These are phyloP conservation scores for Sisor rabdophorus DNA, from an alignment of 2,113 vertebrate genomes.

Conservation along the genomic window DNA sequence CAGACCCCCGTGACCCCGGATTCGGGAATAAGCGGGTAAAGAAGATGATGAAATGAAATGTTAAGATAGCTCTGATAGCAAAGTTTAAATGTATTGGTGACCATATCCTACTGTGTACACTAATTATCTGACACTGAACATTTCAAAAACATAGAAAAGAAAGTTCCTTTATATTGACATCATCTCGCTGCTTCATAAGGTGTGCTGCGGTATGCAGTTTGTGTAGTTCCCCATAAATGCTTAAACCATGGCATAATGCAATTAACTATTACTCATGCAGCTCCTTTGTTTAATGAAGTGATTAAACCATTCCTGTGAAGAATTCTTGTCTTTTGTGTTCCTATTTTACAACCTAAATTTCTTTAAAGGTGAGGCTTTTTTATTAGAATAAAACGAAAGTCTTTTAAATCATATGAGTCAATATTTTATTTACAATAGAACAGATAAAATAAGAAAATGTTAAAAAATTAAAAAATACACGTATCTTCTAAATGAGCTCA, in stretches of 20 bases:
- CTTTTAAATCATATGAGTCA: too few species aligned
- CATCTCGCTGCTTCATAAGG: conserved; percentile 12
- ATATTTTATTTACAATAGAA: too few species aligned
- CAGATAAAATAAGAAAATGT: too few species aligned
- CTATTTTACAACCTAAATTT: too few species aligned
- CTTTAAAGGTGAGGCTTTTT: too few species aligned
- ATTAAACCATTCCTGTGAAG: background rate
- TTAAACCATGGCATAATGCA: conserved; percentile 10
- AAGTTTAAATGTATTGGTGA: conserved; percentile 25
- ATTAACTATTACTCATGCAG: conserved; percentile 10
- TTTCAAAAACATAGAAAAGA: conserved; percentile 8
- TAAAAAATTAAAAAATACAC: too few species aligned
- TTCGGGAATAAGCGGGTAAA: too few species aligned
- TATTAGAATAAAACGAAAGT: too few species aligned
- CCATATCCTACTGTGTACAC: background rate
- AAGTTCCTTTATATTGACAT: conserved; percentile 13
- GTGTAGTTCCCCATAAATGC: background rate
- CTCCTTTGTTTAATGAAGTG: background rate
- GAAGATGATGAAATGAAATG: too few species aligned
- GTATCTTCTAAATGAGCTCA: too few species aligned
- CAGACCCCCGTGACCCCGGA: too few species aligned
- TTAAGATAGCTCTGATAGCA: conserved; percentile 7
- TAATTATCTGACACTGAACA: background rate
- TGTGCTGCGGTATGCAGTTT: conserved; percentile 23
- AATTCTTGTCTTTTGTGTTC: too few species aligned